Percentiles rank a stretch among this genome's conserved stretches.
These are phyloP conservation scores for Chironomus tentans DNA, from an alignment of 2,888 invertebrate genomes.

Conservation along the genomic window DNA sequence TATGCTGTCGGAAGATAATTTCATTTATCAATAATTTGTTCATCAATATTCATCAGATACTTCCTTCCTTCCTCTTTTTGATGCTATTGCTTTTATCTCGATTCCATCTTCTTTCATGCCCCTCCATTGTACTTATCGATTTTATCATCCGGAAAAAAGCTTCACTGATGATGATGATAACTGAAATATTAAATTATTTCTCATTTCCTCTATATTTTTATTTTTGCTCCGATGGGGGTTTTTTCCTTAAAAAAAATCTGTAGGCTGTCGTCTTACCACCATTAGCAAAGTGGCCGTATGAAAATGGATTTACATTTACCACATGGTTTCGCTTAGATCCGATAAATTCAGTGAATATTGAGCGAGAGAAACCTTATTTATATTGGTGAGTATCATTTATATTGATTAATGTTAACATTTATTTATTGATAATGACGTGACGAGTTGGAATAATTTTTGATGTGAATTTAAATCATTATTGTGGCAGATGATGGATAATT, in stretches of 20 bases:
- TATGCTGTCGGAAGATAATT: conserved; percentile 21
- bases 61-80: conserved; percentile 22
- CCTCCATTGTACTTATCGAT: neutral
- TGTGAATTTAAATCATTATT: too few relatives aligned
- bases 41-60: conserved; percentile 26
- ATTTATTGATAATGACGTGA: neutral
- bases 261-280: conserved; percentile 97
- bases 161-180: conserved; percentile 17
- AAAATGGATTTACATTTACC: conserved; percentile 98
- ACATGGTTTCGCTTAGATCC: conserved; percentile 99
- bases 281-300: conserved; percentile 96
- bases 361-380: conserved; percentile 95
- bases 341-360: conserved; percentile 96
- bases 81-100: neutral
- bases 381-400: conserved; percentile 67
- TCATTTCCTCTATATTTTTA: conserved; percentile 14
- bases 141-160: conserved; percentile 5
- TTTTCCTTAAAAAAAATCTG: conserved; percentile 33
- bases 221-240: neutral
- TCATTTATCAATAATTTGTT: conserved; percentile 26
- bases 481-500: too few relatives aligned
- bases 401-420: neutral
- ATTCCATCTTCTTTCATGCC: neutral
- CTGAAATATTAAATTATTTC: conserved; percentile 24
- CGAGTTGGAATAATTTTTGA: too few relatives aligned